Evolutionary conservation across 2,113 vertebrate species (phyloP).

Genomic region (Nanorana parkeri): DNA sequence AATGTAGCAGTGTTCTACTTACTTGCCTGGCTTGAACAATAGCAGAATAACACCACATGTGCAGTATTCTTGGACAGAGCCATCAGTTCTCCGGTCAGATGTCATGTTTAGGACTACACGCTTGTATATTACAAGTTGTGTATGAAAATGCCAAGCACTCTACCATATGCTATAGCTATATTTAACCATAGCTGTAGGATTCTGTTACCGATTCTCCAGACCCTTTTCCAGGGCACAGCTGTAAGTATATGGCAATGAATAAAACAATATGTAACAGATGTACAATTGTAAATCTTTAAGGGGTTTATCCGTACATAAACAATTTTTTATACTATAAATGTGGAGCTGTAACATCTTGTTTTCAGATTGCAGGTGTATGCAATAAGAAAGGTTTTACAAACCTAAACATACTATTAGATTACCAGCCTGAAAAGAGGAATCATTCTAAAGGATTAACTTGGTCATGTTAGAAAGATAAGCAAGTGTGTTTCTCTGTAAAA

Average conservation of each 20-base stretch:
- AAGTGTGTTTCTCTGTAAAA: too few relatives aligned
- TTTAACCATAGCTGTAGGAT: constrained; percentile 33
- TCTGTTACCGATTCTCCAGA: constrained; percentile 16
- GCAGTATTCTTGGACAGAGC: neutral
- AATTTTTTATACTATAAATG: too few relatives aligned
- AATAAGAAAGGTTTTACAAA: too few relatives aligned
- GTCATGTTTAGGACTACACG: constrained; percentile 26
- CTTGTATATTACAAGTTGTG: constrained; percentile 5
- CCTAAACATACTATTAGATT: too few relatives aligned
- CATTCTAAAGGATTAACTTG: too few relatives aligned
- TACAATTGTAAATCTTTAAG: neutral
- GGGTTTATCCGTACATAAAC: neutral
- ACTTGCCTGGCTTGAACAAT: constrained; percentile 8
- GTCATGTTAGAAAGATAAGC: too few relatives aligned
- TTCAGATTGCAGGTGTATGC: too few relatives aligned
- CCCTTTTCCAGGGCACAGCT: neutral
- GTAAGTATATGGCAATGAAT: constrained; percentile 18
- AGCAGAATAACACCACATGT: constrained; percentile 44
- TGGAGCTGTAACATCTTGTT: too few relatives aligned
- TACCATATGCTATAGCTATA: constrained; percentile 26
- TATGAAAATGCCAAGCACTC: constrained; percentile 29
- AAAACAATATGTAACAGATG: neutral
- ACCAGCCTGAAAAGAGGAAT: too few relatives aligned
- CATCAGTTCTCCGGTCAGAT: constrained; percentile 26
- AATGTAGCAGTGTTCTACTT: constrained; percentile 1